Percentiles rank a stretch among this genome's conserved stretches.
These are phyloP conservation scores for Drosophila incognita DNA, from an alignment of 2,888 invertebrate genomes.

Conservation along the genomic window DNA sequence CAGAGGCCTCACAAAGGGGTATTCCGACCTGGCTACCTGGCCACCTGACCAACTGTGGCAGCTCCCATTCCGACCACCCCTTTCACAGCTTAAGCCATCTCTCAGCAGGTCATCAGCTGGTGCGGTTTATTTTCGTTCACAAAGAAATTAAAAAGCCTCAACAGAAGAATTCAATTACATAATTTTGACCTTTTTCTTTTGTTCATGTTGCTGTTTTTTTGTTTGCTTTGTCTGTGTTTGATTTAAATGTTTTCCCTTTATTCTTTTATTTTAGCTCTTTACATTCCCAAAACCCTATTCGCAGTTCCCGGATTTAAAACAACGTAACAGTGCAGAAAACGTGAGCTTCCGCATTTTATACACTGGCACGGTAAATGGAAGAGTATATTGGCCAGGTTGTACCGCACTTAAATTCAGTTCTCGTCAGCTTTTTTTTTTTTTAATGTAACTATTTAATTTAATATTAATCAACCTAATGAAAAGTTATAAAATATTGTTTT, in stretches of 20 bases:
- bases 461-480: no score
- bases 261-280: constrained; percentile 11
- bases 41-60: constrained; percentile 24
- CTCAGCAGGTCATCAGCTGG: constrained; percentile 20
- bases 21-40: background rate
- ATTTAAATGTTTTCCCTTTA: constrained; percentile 43
- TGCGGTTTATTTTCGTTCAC: constrained; percentile 23
- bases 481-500: no score
- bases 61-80: background rate
- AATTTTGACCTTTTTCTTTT: constrained; percentile 49
- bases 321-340: constrained; percentile 17
- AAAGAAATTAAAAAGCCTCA: constrained; percentile 64
- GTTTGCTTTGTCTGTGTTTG: constrained; percentile 37
- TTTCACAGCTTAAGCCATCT: constrained; percentile 4
- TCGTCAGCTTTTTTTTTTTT: background rate
- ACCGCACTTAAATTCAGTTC: background rate
- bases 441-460: no score
- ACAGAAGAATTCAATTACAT: constrained; percentile 75
- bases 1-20: constrained; percentile 34
- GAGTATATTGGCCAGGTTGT: background rate
- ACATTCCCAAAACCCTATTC: constrained; percentile 6
- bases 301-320: constrained; percentile 8
- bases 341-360: constrained; percentile 3
- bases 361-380: background rate
- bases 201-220: background rate